Base-by-base conservation (phyloP, 2,888 invertebrate genomes). In the Temnothorax rugatulus region DNA sequence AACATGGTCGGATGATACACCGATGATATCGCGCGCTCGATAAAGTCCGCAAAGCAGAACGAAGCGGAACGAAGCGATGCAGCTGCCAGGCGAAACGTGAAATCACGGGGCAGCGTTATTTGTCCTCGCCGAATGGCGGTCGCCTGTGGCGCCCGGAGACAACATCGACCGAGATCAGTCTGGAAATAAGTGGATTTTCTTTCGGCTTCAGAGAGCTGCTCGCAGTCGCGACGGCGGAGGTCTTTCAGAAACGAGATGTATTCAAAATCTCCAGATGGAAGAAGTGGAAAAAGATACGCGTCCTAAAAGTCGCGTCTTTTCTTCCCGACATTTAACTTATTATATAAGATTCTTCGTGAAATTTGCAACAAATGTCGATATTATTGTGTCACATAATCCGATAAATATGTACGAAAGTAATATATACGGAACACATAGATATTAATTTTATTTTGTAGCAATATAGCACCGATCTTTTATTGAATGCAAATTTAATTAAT, bases 141-240 rank as follows among this genome's bases (percentile, higher is more conserved):
- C 59, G 41, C n/a, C 82, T 18, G 57, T 57, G 47, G 75, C 75
- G 59, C 29, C 75, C 54, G 64, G 57, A 59, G 68, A 83, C 68
- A 75, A 75, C 82, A 66, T 66, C 66, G 41, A 57, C 77, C 29
- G 76, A 82, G 82, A 83, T 83, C 76, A 68, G 59, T 77, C 66
- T 68, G 66, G 66, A 59, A 77, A 83, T 83, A 83, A 83, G 66
- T 77, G 82, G 82, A 76, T 83, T 77, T 83, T 50, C 76, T 83
- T 83, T 83, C 44, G 57, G 25, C 57, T 47, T 38, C 63, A 75
- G 44, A 54, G 64, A 75, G 57, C 57, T 57, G 57, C 57, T 57
- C 54, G 54, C 44, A 76, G 54, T 75, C 47, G 64, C 64, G 47
- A 54, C 41, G 47, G n/a, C 29, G 52, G 50, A 63, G 77, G 25